Conservation (phyloP, 2,888 invertebrate genomes). For the Aplocera efformata region DNA sequence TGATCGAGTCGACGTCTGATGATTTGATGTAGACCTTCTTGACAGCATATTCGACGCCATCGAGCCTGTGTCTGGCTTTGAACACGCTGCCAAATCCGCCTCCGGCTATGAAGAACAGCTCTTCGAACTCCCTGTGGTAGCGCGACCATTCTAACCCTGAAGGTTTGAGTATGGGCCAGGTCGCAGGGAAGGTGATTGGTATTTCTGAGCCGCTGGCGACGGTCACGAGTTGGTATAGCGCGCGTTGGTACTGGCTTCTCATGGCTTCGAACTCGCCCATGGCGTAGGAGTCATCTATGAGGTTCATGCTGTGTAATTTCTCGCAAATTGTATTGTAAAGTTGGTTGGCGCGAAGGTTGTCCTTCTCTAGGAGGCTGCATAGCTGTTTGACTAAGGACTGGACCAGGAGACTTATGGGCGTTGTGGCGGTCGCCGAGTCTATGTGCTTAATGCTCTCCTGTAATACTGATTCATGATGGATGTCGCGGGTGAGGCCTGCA, state of each 20-base stretch:
- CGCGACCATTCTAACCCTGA: conserved; percentile 81
- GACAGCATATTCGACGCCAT: conserved; percentile 88
- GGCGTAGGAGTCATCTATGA: conserved; percentile 85
- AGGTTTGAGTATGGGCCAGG: conserved; percentile 77
- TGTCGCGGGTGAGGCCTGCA: conserved; percentile 56
- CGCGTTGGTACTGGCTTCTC: conserved; percentile 84
- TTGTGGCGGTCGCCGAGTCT: conserved; percentile 63
- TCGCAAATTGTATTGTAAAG: conserved; percentile 85
- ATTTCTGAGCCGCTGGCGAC: conserved; percentile 80
- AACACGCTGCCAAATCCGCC: conserved; percentile 90
- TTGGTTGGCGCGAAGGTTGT: conserved; percentile 77
- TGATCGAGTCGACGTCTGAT: conserved; percentile 81
- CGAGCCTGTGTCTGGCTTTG: conserved; percentile 86
- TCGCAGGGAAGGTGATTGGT: conserved; percentile 66
- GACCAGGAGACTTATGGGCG: conserved; percentile 84
- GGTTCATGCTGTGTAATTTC: conserved; percentile 83
- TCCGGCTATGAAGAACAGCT: conserved; percentile 84
- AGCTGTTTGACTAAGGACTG: conserved; percentile 86
- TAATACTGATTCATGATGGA: conserved; percentile 54
- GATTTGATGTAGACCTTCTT: conserved; percentile 87
- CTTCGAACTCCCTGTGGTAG: conserved; percentile 85
- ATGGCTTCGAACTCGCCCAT: conserved; percentile 86
- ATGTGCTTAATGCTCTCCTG: conserved; percentile 61
- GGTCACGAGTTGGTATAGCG: conserved; percentile 82
- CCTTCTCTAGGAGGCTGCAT: conserved; percentile 83